Percentiles rank a stretch among this genome's conserved stretches.
Evolutionary conservation across 1,140 invertebrate species (phyloP).

Genomic region (Zelostemma sp.): DNA sequence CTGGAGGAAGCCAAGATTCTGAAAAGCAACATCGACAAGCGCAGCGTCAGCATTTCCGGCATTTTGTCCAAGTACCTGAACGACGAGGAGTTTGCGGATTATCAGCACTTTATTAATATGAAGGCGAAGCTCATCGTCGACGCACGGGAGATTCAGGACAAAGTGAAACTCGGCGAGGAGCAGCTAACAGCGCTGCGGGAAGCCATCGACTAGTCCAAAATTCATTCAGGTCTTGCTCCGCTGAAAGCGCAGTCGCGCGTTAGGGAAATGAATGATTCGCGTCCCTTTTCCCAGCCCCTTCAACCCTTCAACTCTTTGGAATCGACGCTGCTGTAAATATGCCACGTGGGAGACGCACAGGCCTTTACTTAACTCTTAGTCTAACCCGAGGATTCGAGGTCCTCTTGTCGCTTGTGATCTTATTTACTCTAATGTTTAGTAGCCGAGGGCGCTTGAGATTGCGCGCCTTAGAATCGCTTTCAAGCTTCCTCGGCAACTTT

Average conservation of each 20-base stretch:
- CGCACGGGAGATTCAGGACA: constrained; percentile 86
- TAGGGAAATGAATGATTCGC: neutral
- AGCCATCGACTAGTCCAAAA: constrained; percentile 71
- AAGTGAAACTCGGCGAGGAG: constrained; percentile 89
- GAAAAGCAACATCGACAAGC: constrained; percentile 86
- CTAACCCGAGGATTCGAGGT: constrained; percentile 56
- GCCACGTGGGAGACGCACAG: constrained; percentile 36
- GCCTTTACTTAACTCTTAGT: constrained; percentile 56
- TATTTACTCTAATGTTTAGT: constrained; percentile 60
- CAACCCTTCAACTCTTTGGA: neutral
- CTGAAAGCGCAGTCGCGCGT: constrained; percentile 15
- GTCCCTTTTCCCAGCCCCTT: too few relatives aligned
- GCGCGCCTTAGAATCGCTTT: constrained; percentile 27
- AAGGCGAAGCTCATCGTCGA: constrained; percentile 92
- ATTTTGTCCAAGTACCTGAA: constrained; percentile 83
- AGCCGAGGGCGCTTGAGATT: constrained; percentile 59
- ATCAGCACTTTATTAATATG: constrained; percentile 91
- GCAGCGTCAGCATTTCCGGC: constrained; percentile 81
- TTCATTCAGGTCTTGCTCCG: constrained; percentile 13
- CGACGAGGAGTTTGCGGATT: constrained; percentile 84
- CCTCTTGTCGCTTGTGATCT: constrained; percentile 68
- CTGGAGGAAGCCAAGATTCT: constrained; percentile 87
- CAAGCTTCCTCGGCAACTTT: constrained; percentile 55
- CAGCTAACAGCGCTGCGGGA: constrained; percentile 83
- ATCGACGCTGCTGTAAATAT: constrained; percentile 8